Percentiles rank a stretch among this genome's conserved stretches.
Evolutionary conservation across 2,888 invertebrate species (phyloP).

Genomic region (Rhagophthalmus giganteus): DNA sequence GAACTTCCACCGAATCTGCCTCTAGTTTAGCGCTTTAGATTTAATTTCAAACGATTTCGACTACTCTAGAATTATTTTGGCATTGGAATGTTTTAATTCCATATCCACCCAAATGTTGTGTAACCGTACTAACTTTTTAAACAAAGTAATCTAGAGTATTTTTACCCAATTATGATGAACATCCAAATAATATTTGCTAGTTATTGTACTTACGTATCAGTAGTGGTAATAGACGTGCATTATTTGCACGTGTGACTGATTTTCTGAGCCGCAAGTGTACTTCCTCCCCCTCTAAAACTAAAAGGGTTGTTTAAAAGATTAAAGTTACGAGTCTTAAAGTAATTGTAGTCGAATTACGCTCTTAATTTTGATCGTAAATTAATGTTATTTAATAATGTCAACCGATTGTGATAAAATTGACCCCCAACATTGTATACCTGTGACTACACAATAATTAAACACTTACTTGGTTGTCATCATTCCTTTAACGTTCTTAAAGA

Average conservation of each 20-base stretch:
- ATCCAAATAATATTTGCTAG: not conserved
- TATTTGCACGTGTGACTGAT: slow-evolving; percentile 11
- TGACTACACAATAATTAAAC: not conserved
- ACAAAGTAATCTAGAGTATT: slow-evolving; percentile 1
- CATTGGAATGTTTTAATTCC: slow-evolving; percentile 26
- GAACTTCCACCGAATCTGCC: too few relatives aligned
- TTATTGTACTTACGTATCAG: slow-evolving; percentile 11
- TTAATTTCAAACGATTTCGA: not conserved
- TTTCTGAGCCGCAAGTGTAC: slow-evolving; percentile 26
- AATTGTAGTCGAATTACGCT: too few relatives aligned
- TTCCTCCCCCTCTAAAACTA: slow-evolving; percentile 13
- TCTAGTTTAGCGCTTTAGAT: slow-evolving; percentile 5
- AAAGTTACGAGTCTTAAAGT: too few relatives aligned
- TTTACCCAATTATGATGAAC: slow-evolving; percentile 2
- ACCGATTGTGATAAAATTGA: slow-evolving; percentile 4
- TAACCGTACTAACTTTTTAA: not conserved
- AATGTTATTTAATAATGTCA: slow-evolving; percentile 8
- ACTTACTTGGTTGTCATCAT: slow-evolving; percentile 12
- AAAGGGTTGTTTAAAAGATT: slow-evolving; percentile 19
- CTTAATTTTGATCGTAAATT: slow-evolving; percentile 1
- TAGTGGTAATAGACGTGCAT: slow-evolving; percentile 1
- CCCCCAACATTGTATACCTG: slow-evolving; percentile 14
- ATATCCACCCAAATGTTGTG: slow-evolving; percentile 1
- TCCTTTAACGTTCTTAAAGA: slow-evolving; percentile 22
- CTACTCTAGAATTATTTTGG: slow-evolving; percentile 2